These are phyloP conservation scores for Acyrthosiphon pisum DNA, from an alignment of 1,140 invertebrate genomes.

Conservation along the genomic window DNA sequence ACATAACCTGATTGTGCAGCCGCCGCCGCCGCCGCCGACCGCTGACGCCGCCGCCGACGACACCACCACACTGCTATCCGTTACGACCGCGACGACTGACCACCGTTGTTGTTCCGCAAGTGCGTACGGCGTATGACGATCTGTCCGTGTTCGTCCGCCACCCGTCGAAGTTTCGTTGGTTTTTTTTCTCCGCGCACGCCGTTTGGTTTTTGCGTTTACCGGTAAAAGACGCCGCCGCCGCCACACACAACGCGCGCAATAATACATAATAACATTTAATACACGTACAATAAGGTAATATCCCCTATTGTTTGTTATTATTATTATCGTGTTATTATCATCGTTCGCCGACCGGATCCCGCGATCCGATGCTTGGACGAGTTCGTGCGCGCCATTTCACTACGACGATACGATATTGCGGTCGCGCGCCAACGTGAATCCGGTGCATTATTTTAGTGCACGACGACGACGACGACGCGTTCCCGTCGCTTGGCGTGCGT, in stretches of 20 bases:
- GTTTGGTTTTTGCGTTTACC: not conserved
- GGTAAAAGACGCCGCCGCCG: constrained; percentile 32
- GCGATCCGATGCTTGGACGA: constrained; percentile 33
- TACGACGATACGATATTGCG: constrained; percentile 6
- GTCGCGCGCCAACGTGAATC: constrained; percentile 27
- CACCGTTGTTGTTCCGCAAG: constrained; percentile 26
- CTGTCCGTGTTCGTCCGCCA: not conserved
- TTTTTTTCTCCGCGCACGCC: not conserved
- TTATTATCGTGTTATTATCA: too few species aligned
- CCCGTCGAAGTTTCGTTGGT: not conserved
- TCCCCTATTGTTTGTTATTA: not conserved
- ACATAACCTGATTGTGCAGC: constrained; percentile 52
- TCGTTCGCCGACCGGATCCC: not conserved
- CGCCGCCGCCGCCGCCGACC: constrained; percentile 25
- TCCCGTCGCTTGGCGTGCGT: not conserved
- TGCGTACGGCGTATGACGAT: constrained; percentile 13
- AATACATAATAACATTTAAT: not conserved
- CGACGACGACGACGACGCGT: not conserved
- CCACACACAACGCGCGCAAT: not conserved
- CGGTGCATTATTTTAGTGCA: not conserved
- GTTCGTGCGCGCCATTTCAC: constrained; percentile 4
- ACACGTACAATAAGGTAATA: not conserved
- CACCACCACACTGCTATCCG: constrained; percentile 39
- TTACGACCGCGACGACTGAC: constrained; percentile 48
- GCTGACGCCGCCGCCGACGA: not conserved